Evolutionary conservation across 2,113 vertebrate genomes (phyloP).

Genomic region (Agapornis roseicollis): DNA sequence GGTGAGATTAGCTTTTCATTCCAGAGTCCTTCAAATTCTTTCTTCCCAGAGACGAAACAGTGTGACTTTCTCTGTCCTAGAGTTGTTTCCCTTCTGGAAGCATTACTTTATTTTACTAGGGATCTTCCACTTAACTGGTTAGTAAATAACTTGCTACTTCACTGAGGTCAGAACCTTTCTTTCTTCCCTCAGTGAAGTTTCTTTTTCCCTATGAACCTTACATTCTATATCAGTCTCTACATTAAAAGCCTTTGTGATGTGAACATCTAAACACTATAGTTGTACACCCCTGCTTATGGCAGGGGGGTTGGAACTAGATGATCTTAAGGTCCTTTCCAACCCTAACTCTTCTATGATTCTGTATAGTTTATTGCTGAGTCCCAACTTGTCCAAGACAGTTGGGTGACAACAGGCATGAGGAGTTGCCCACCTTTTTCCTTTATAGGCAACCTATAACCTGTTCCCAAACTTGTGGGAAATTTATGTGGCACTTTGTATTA

Average conservation of each 20-base stretch:
- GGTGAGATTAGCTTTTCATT: neutral
- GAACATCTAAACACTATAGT: fast-evolving
- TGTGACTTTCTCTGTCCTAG: neutral
- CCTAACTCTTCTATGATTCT: too few relatives aligned
- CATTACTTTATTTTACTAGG: neutral
- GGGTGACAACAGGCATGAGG: neutral
- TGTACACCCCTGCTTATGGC: too few relatives aligned
- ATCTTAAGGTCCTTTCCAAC: too few relatives aligned
- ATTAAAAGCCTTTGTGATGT: neutral
- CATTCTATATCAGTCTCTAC: neutral
- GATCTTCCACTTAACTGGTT: neutral
- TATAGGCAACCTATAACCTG: neutral
- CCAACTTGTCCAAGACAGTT: neutral
- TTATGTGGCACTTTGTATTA: neutral
- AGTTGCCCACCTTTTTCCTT: neutral
- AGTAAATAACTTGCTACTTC: neutral
- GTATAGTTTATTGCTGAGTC: neutral
- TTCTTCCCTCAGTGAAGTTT: neutral
- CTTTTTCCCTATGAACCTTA: neutral
- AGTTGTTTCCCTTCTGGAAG: neutral
- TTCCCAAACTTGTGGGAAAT: neutral
- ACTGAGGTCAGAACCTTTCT: neutral
- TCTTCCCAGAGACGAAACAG: fast-evolving
- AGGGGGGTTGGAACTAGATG: too few relatives aligned
- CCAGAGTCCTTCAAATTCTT: neutral